These are phyloP conservation scores for Drosophila bipectinata DNA, from an alignment of 1,140 invertebrate genomes.

Conservation along the genomic window DNA sequence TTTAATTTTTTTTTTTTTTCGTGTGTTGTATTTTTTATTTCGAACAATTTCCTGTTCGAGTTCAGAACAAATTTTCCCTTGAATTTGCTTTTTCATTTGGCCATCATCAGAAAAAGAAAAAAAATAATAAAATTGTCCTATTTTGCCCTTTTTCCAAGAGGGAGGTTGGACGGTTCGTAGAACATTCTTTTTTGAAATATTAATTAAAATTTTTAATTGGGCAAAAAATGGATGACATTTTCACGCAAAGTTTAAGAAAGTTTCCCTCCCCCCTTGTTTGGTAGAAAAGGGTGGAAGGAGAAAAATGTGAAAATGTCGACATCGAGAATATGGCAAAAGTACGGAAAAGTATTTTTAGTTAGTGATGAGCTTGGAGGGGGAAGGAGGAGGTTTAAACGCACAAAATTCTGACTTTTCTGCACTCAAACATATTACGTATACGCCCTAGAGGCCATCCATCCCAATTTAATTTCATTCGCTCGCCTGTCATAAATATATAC, in stretches of 20 bases:
- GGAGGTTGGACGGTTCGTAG: not conserved
- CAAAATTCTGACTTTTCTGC: constrained; percentile 3
- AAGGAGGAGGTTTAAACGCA: constrained; percentile 2
- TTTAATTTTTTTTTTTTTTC: not conserved
- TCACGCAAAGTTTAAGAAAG: constrained; percentile 33
- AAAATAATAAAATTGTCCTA: not conserved
- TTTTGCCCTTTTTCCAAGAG: not conserved
- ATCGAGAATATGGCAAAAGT: constrained; percentile 2
- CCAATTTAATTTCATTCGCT: constrained; percentile 58
- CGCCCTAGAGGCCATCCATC: constrained; percentile 52
- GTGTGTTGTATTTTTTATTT: constrained; percentile 2
- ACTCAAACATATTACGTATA: constrained; percentile 60
- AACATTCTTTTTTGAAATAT: constrained; percentile 17
- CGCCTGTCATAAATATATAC: constrained; percentile 50
- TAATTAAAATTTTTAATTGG: constrained; percentile 44
- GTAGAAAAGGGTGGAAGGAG: not conserved
- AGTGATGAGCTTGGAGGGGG: not conserved
- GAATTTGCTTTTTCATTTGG: not conserved
- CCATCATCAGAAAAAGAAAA: too few relatives aligned
- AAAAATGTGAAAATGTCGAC: constrained; percentile 24
- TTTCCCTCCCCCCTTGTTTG: not conserved
- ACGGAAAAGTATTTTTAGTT: constrained; percentile 38
- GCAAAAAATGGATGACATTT: constrained; percentile 13
- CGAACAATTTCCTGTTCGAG: constrained; percentile 17
- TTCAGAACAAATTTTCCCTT: not conserved